Conservation (phyloP, 2,113 vertebrate genomes). For the Grammomys surdaster region DNA sequence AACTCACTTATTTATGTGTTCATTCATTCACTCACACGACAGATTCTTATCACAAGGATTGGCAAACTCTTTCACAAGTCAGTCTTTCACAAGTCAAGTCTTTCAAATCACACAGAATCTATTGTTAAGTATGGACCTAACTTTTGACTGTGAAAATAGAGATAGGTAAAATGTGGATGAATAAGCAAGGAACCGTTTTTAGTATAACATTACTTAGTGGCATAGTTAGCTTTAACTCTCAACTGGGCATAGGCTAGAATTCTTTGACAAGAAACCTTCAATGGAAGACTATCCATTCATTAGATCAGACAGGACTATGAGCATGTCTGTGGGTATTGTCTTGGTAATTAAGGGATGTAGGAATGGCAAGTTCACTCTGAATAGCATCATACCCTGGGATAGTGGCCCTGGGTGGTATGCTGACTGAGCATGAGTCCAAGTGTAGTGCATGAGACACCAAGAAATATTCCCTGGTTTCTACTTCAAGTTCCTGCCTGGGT, state of each 20-base stretch:
- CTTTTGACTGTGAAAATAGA: background rate
- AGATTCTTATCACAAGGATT: slow-evolving; percentile 47
- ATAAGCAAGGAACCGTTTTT: background rate
- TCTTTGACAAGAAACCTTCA: no score
- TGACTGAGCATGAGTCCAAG: background rate
- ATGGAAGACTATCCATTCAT: background rate
- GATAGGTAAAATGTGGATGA: background rate
- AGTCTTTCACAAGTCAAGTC: background rate
- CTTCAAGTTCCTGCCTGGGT: background rate
- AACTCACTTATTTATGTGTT: slow-evolving; percentile 52
- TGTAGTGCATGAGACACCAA: background rate
- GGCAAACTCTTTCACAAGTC: background rate
- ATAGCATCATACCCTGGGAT: no score
- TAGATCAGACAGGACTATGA: background rate
- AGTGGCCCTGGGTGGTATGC: background rate
- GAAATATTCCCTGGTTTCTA: background rate
- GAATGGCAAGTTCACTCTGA: no score
- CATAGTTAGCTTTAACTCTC: background rate
- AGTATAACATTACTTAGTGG: background rate
- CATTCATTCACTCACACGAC: slow-evolving; percentile 18
- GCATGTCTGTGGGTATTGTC: no score
- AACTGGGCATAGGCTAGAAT: background rate
- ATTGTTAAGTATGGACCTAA: background rate
- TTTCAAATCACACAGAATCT: background rate
- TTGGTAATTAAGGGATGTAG: background rate